Evolutionary conservation across 2,888 invertebrate genomes (phyloP).

Genomic region (Lissonota sp.): DNA sequence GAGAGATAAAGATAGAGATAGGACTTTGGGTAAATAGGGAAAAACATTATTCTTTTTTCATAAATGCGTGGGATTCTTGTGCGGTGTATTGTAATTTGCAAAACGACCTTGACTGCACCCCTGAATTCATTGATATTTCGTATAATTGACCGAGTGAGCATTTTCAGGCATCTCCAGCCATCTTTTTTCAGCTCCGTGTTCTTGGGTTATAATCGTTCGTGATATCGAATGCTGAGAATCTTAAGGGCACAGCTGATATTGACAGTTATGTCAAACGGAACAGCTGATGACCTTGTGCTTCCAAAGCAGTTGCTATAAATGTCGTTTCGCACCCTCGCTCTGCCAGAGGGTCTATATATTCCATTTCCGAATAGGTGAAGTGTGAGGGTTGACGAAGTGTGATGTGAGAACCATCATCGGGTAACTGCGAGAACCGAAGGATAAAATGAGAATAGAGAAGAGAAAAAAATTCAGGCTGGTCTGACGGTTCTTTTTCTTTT

Average conservation of each 20-base stretch:
- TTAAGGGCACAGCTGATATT: no score
- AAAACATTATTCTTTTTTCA: slow-evolving; percentile 16
- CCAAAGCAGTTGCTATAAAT: slow-evolving; percentile 20
- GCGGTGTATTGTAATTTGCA: slow-evolving; percentile 22
- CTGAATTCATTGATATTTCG: slow-evolving; percentile 1
- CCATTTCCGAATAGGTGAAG: slow-evolving; percentile 50
- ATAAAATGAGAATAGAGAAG: slow-evolving; percentile 3
- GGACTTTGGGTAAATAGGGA: slow-evolving; percentile 12
- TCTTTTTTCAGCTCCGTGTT: slow-evolving; percentile 31
- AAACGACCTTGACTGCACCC: slow-evolving; percentile 50
- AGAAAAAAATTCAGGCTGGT: slow-evolving; percentile 36
- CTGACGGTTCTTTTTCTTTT: slow-evolving; percentile 29
- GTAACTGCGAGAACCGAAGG: slow-evolving; percentile 35
- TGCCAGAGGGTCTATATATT: slow-evolving; percentile 21
- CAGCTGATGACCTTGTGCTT: neutral
- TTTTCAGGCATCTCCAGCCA: slow-evolving; percentile 25
- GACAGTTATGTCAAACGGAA: no score
- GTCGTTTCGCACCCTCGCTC: slow-evolving; percentile 38
- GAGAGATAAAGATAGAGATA: neutral
- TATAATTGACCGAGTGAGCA: slow-evolving; percentile 27
- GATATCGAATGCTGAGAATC: neutral
- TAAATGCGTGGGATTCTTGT: slow-evolving; percentile 9
- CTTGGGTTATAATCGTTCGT: neutral
- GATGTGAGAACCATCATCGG: slow-evolving; percentile 43
- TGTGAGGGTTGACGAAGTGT: slow-evolving; percentile 61